Evolutionary conservation across 2,888 invertebrate species (phyloP), one percentile per base, ranked within the genome.

Genomic region (Metalampra italica): DNA sequence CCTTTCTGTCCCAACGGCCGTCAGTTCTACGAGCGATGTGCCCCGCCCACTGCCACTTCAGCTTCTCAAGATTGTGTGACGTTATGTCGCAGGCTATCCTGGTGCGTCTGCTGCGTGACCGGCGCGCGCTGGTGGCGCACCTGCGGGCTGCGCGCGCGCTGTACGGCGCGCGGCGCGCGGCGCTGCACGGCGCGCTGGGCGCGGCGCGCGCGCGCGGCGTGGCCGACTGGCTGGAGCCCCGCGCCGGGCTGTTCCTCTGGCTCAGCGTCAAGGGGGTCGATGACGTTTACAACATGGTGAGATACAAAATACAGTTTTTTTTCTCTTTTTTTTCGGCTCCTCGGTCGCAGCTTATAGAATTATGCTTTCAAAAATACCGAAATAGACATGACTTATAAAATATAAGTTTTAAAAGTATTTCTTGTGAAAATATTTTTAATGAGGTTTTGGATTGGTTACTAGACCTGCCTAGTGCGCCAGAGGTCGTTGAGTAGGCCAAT

Each of bases 231-330:
- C 1, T 7, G 11, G 36, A 36, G 36, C 96, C 96, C 0, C 74
- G 82, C 3, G 95, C 94, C 1, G 96, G 96, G 0, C 92, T 96
- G 90, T 96, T 95, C 78, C 87, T 95, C 37, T 96, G 96, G 96
- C 82, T 95, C 45, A 91, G 92, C 62, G 91, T 95, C 0, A 82
- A 81, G 3, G 93, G 91, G 0, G 90, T 96, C 0, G 80, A 90
- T 1, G 95, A 96, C 68, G 93, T 95, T 1, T 92, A 92, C 74
- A 91, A 93, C 49, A 92, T 96, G 92, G 92, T 95, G 11, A 91
- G 74, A 51, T 12, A 9, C 11, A 40, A 4, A 2, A 32, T 22
- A 22, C n/a, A n/a, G n/a, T n/a, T n/a, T n/a, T n/a, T n/a, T n/a
- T n/a, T n/a, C n/a, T n/a, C n/a, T n/a, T n/a, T n/a, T n/a, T n/a